These are phyloP conservation scores for Panopea generosa DNA, from an alignment of 2,888 invertebrate genomes.

Conservation along the genomic window DNA sequence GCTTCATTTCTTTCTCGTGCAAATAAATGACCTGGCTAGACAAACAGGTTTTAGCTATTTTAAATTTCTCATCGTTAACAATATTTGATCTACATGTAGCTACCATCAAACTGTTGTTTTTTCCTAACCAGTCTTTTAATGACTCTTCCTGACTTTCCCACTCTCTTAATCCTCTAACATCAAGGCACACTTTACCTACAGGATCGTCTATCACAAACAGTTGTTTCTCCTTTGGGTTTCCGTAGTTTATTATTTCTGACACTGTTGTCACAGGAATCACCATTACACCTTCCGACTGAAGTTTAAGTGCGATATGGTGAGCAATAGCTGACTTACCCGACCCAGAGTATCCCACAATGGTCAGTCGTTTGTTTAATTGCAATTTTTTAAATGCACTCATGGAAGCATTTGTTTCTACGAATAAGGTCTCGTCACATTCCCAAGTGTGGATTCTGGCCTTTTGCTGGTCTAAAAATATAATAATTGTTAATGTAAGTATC, in stretches of 20 bases:
- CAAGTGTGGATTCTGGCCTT: too few species aligned
- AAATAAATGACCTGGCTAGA: background rate
- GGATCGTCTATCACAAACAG: conserved; percentile 9
- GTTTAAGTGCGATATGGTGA: conserved; percentile 7
- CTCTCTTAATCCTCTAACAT: background rate
- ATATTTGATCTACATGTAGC: background rate
- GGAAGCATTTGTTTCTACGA: background rate
- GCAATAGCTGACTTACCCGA: conserved; percentile 14
- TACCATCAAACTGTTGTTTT: background rate
- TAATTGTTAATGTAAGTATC: too few species aligned
- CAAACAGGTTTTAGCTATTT: background rate
- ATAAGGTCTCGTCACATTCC: too few species aligned
- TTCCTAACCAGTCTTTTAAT: too few species aligned
- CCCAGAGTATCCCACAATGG: conserved; percentile 5
- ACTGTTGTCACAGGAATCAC: background rate
- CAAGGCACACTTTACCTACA: conserved; percentile 7
- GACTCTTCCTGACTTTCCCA: too few species aligned
- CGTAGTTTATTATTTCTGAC: background rate
- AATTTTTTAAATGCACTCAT: background rate
- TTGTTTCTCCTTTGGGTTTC: background rate
- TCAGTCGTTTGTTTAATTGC: background rate
- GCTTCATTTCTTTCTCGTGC: background rate
- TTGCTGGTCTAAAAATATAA: too few species aligned
- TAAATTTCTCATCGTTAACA: background rate
- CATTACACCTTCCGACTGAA: background rate